Evolutionary conservation across 2,888 invertebrate species (phyloP).

Genomic region (Papilio gigon): DNA sequence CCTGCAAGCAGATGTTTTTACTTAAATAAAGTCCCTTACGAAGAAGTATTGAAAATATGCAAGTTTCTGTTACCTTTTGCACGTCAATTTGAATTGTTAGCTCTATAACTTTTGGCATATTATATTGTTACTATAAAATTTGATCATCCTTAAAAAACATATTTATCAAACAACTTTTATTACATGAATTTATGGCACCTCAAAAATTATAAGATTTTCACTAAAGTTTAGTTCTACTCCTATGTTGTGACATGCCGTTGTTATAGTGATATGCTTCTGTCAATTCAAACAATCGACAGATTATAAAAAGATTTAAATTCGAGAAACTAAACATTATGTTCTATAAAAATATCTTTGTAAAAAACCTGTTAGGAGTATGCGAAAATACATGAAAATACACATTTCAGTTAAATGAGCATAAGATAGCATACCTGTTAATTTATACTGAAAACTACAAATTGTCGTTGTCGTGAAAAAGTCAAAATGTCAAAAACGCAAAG

Average conservation of each 20-base stretch:
- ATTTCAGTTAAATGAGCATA: too few relatives aligned
- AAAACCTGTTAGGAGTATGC: too few relatives aligned
- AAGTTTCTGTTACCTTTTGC: constrained; percentile 72
- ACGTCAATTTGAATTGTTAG: constrained; percentile 82
- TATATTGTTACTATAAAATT: constrained; percentile 45
- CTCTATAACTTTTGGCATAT: constrained; percentile 82
- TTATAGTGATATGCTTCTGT: constrained; percentile 3
- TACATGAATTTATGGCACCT: constrained; percentile 24
- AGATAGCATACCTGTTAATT: too few relatives aligned
- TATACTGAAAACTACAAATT: too few relatives aligned
- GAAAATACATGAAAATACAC: too few relatives aligned
- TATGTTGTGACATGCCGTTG: constrained; percentile 16
- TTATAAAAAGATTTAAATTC: neutral
- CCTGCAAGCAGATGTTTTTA: constrained; percentile 66
- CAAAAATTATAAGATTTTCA: constrained; percentile 23
- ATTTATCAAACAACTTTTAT: constrained; percentile 21
- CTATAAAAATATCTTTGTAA: too few relatives aligned
- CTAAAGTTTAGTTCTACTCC: constrained; percentile 25
- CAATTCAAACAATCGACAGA: constrained; percentile 1
- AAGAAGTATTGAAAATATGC: neutral
- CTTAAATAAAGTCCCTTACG: too few relatives aligned
- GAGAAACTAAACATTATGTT: too few relatives aligned
- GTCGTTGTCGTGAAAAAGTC: too few relatives aligned
- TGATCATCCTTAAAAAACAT: constrained; percentile 30
- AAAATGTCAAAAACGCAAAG: neutral